Conservation (phyloP, 2,888 invertebrate genomes). For the Spatulosminthurus flaviceps region DNA sequence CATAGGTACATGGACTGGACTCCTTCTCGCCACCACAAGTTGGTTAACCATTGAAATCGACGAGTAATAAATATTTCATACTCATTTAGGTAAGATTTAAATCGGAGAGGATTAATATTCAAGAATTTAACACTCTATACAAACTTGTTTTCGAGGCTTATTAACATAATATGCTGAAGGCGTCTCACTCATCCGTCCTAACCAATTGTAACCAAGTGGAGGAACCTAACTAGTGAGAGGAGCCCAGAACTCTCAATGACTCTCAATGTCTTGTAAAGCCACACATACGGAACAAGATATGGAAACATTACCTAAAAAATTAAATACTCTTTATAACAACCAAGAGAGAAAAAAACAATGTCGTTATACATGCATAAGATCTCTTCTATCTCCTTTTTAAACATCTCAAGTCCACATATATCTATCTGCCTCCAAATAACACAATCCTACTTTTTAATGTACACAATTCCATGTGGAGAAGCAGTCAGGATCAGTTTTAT, state of each 20-base stretch:
- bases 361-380: background rate
- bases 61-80: slow-evolving; percentile 63
- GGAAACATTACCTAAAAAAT: slow-evolving; percentile 8
- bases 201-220: slow-evolving; percentile 44
- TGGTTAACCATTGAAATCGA: slow-evolving; percentile 44
- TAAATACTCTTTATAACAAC: slow-evolving; percentile 5
- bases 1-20: background rate
- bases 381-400: background rate
- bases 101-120: slow-evolving; percentile 63
- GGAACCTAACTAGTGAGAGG: slow-evolving; percentile 31
- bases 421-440: too few species aligned
- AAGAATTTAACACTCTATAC: slow-evolving; percentile 63
- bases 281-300: slow-evolving; percentile 13
- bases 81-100: slow-evolving; percentile 63
- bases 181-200: slow-evolving; percentile 47
- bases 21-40: slow-evolving; percentile 32
- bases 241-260: background rate
- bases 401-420: too few species aligned
- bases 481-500: too few species aligned
- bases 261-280: slow-evolving; percentile 22
- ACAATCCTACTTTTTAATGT: too few species aligned
- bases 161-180: slow-evolving; percentile 50
- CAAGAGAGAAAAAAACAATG: background rate
- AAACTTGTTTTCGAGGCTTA: slow-evolving; percentile 50
- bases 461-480: too few species aligned